Conservation (phyloP, 2,888 invertebrate species). For the Argyra leucocephala region DNA sequence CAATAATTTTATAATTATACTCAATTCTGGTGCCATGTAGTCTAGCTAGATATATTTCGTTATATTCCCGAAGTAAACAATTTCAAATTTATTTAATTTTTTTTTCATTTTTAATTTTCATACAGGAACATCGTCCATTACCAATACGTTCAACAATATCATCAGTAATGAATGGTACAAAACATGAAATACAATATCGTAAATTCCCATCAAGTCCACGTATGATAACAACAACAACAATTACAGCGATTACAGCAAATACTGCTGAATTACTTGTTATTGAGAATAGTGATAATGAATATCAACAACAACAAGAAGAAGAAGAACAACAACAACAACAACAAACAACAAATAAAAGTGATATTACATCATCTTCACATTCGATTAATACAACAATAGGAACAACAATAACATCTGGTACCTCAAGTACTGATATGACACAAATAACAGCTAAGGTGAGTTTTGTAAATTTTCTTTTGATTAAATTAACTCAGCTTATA, state of each 20-base stretch:
- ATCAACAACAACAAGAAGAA: background rate
- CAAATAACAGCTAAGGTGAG: background rate
- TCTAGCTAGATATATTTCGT: too few species aligned
- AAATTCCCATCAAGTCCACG: slow-evolving; percentile 18
- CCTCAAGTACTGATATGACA: background rate
- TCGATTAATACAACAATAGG: background rate
- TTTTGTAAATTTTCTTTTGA: background rate
- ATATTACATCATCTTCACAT: background rate
- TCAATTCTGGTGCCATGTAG: too few species aligned
- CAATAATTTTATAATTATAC: too few species aligned
- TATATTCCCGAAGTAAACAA: too few species aligned
- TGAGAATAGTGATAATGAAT: slow-evolving; percentile 4
- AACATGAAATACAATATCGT: slow-evolving; percentile 26
- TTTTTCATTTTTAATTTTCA: slow-evolving; percentile 20
- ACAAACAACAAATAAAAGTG: background rate
- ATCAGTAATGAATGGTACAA: slow-evolving; percentile 24
- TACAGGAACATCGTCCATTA: slow-evolving; percentile 28
- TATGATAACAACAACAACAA: background rate
- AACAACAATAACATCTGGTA: background rate
- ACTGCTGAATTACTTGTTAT: background rate
- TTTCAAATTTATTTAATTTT: background rate
- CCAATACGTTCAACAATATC: slow-evolving; percentile 23
- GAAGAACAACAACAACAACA: background rate
- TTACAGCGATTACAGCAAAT: background rate
- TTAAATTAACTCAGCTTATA: too few species aligned